These are phyloP conservation scores for Perodicticus potto DNA, from an alignment of 2,797 vertebrate genomes.

Conservation along the genomic window DNA sequence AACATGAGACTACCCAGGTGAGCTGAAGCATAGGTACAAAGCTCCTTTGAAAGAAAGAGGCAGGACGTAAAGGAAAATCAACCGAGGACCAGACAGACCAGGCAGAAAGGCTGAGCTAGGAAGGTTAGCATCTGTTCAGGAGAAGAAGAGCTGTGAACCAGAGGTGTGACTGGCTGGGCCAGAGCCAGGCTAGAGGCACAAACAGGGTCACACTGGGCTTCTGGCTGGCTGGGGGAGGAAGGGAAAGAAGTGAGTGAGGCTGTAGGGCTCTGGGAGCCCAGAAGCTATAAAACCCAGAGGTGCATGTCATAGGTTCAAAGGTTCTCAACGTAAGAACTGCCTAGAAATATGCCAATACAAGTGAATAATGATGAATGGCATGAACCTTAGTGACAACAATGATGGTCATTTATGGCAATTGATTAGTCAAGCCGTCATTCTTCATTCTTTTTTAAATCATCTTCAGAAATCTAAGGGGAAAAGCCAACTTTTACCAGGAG, in stretches of 20 bases:
- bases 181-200: not conserved
- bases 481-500: constrained; percentile 61
- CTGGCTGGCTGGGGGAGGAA: not conserved
- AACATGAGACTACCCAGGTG: not conserved
- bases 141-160: not conserved
- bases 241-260: not conserved
- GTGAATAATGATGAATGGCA: not conserved
- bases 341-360: not conserved
- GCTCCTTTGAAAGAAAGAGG: not conserved
- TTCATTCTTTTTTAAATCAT: constrained; percentile 42
- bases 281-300: not conserved
- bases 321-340: constrained; percentile 8
- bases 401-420: not conserved
- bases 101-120: not conserved
- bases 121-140: not conserved
- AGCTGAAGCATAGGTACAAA: not conserved
- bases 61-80: not conserved
- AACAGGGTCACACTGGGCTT: not conserved
- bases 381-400: not conserved
- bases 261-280: not conserved
- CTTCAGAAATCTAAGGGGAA: constrained; percentile 63
- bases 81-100: not conserved
- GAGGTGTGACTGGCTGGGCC: not conserved
- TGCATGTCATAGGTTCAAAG: not conserved
- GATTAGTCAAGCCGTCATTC: constrained; percentile 26